Base-by-base conservation (phyloP, 2,797 vertebrate species). In the Pogonophryne albipinna region DNA sequence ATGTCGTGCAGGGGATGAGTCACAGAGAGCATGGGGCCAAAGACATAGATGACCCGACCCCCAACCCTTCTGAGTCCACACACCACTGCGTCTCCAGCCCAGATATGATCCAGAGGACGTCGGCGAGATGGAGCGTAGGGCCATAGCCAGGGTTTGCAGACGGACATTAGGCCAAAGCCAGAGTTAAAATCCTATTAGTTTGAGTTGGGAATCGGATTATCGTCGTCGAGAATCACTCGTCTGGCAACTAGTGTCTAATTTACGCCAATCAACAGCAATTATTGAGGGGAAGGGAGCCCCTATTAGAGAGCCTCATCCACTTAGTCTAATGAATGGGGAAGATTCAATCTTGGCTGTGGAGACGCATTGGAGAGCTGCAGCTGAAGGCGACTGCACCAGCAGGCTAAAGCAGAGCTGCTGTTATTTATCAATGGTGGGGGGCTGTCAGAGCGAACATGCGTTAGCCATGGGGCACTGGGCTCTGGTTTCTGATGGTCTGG, bases 111-210 rank as follows among this genome's bases (percentile, higher is more conserved):
- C 93, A 91, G 93, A 93, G 91, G 92, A 93, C 87, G 82, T 85
- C 66, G 84, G 63, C 85, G 90, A 71, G 86, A 92, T 90, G 92
- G 92, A 92, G 76, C 91, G 87, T 76, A 92, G 92, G 95, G 94
- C 92, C 91, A 94, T 55, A 77, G 92, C 92, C 94, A 93, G 94
- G 93, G 92, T 94, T 95, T 94, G 92, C 95, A 96, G 95, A 96
- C 95, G 93, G 95, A 95, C 95, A 96, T 95, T 95, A 96, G 95
- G 94, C 94, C 94, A 87, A 93, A 92, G 92, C 94, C 94, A 92
- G 94, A 96, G 95, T 96, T 96, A 95, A 95, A 96, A 96, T 96
- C 95, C 95, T 96, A 96, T 96, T 96, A 96, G 95, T 96, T 96
- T 96, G 95, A 96, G 94, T 95, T 94, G 91, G 93, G 92, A 96